These are phyloP conservation scores for Halisarca cf. caerulea DNA, from an alignment of 37 sponge, comb jelly and placozoan species.

Conservation along the genomic window DNA sequence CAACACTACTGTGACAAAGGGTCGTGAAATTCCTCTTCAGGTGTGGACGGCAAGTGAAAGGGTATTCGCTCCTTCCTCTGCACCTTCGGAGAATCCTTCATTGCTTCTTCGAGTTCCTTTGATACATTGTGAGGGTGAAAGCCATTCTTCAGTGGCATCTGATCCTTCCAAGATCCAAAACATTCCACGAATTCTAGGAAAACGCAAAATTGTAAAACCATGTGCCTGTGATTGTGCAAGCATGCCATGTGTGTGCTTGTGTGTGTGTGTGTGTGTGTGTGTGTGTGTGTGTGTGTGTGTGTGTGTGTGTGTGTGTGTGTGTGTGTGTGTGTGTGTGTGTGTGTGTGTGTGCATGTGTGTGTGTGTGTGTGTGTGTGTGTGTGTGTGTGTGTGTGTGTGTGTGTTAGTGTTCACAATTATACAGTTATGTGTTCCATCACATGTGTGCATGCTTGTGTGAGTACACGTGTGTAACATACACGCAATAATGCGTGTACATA, in stretches of 20 bases:
- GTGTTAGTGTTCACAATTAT: too few species aligned
- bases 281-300: constrained; percentile 1
- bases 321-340: neutral
- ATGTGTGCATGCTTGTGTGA: too few species aligned
- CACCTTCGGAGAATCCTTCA: neutral
- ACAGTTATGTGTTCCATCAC: too few species aligned
- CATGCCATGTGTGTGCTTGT: neutral
- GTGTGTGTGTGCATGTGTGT: neutral
- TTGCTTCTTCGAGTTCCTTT: constrained; percentile 20
- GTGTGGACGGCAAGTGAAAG: neutral
- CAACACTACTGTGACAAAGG: neutral
- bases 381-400: too few species aligned
- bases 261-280: constrained; percentile 22
- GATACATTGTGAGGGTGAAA: neutral
- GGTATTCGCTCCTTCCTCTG: neutral
- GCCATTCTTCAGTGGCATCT: constrained; percentile 18
- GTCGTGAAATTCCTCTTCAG: constrained; percentile 12
- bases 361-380: too few species aligned
- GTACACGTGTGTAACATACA: too few species aligned
- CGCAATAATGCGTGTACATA: too few species aligned
- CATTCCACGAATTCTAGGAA: constrained; percentile 19
- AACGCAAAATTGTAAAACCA: too few species aligned
- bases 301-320: neutral
- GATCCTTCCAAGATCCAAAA: constrained; percentile 49
- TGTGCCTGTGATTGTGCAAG: neutral